Conservation (phyloP, 2,888 invertebrate genomes). For the Diplolepis rosae region DNA sequence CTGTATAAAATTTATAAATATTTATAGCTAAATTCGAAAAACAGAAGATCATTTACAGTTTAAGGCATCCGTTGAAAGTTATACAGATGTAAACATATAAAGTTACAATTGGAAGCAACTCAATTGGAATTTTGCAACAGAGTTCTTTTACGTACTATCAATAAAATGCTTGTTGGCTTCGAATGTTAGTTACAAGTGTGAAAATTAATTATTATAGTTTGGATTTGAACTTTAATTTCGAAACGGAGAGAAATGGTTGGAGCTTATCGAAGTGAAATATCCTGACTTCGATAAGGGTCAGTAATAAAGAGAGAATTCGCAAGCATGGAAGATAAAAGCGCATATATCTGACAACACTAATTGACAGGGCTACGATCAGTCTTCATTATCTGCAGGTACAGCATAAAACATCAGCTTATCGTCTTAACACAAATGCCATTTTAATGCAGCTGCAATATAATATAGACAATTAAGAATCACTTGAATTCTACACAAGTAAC, state of each 20-base stretch:
- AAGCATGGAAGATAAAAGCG: constrained; percentile 5
- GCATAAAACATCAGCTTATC: constrained; percentile 53
- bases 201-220: constrained; percentile 19
- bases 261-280: constrained; percentile 23
- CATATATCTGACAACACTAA: constrained; percentile 40
- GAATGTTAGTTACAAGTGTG: not conserved
- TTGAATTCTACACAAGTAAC: not conserved
- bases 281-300: constrained; percentile 28
- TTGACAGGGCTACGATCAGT: constrained; percentile 56
- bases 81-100: no score
- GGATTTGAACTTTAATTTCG: constrained; percentile 22
- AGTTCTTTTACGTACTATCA: no score
- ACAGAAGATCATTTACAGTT: no score
- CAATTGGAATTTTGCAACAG: no score
- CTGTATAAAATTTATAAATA: no score
- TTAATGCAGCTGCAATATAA: constrained; percentile 15
- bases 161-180: not conserved
- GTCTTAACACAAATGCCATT: not conserved
- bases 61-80: no score
- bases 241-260: constrained; percentile 5
- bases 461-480: not conserved
- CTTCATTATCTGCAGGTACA: constrained; percentile 50
- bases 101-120: no score
- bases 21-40: no score
- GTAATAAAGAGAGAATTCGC: constrained; percentile 27